Conservation (phyloP, 2,888 invertebrate genomes). For the Drosophila ustulata region DNA sequence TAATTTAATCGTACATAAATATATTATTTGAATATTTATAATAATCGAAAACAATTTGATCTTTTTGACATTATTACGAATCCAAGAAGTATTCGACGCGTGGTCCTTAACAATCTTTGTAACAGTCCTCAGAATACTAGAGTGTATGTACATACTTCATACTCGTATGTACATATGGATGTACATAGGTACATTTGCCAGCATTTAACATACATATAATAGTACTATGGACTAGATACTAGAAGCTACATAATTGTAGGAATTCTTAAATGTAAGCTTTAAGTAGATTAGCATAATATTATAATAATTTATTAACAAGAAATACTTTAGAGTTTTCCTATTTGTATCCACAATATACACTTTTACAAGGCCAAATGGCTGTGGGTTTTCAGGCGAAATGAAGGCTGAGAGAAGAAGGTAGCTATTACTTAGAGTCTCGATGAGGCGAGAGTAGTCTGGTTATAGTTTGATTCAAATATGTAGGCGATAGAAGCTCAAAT, state of each 20-base stretch:
- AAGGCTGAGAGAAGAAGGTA: conserved; percentile 11
- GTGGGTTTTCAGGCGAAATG: conserved; percentile 19
- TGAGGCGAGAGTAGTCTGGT: conserved; percentile 4
- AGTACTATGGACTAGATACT: conserved; percentile 59
- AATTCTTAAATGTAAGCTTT: conserved; percentile 25
- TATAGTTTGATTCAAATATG: conserved; percentile 10
- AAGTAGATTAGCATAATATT: conserved; percentile 16
- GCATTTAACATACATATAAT: conserved; percentile 5
- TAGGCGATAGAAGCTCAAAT: conserved; percentile 39
- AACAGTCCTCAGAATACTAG: conserved; percentile 53
- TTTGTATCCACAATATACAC: conserved; percentile 43
- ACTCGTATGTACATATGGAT: conserved; percentile 9
- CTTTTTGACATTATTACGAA: conserved; percentile 35
- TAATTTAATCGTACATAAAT: conserved; percentile 37
- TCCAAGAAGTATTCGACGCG: conserved; percentile 40
- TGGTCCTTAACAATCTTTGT: conserved; percentile 50
- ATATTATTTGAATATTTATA: conserved; percentile 27
- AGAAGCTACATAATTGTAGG: conserved; percentile 31
- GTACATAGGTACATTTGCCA: conserved; percentile 12
- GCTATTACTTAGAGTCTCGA: conserved; percentile 1
- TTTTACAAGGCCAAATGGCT: conserved; percentile 27
- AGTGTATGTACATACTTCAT: conserved; percentile 13
- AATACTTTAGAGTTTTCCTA: conserved; percentile 34
- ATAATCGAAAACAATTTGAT: conserved; percentile 31
- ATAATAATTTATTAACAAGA: conserved; percentile 49